Evolutionary conservation across 2,113 vertebrate species (phyloP).

Genomic region (Argyrosomus japonicus): DNA sequence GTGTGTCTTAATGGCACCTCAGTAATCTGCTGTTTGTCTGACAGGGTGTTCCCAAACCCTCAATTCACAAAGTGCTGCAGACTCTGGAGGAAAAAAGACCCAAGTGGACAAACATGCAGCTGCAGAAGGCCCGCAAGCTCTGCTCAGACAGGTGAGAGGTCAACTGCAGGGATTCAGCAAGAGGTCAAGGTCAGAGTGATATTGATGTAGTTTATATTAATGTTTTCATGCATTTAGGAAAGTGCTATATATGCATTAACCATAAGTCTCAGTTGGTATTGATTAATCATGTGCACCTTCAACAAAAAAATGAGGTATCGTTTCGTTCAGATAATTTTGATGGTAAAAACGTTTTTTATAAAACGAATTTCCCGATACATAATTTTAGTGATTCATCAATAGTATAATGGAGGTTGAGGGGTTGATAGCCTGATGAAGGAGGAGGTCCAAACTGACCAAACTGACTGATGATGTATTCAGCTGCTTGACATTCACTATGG

Average conservation of each 20-base stretch:
- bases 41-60: constrained; percentile 86
- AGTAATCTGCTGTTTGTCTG: constrained; percentile 5
- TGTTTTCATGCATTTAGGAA: constrained; percentile 27
- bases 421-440: constrained; percentile 40
- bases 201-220: constrained; percentile 25
- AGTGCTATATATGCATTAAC: constrained; percentile 12
- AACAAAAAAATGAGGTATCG: constrained; percentile 13
- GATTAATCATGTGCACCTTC: constrained; percentile 40
- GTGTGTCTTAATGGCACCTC: background rate
- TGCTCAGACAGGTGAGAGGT: constrained; percentile 89
- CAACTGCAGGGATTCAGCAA: constrained; percentile 16
- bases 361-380: constrained; percentile 44
- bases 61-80: constrained; percentile 89
- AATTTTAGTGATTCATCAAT: constrained; percentile 55
- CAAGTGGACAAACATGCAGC: constrained; percentile 91
- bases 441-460: constrained; percentile 32
- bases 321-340: constrained; percentile 35
- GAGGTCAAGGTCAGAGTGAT: constrained; percentile 46
- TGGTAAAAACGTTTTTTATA: constrained; percentile 32
- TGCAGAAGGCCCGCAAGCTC: constrained; percentile 90
- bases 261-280: constrained; percentile 28
- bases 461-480: constrained; percentile 64
- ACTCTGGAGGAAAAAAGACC: constrained; percentile 90
- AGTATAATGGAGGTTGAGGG: constrained; percentile 28
- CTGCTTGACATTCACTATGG: constrained; percentile 55